Evolutionary conservation across 2,113 vertebrate species (phyloP).

Genomic region (Leiothrix lutea): DNA sequence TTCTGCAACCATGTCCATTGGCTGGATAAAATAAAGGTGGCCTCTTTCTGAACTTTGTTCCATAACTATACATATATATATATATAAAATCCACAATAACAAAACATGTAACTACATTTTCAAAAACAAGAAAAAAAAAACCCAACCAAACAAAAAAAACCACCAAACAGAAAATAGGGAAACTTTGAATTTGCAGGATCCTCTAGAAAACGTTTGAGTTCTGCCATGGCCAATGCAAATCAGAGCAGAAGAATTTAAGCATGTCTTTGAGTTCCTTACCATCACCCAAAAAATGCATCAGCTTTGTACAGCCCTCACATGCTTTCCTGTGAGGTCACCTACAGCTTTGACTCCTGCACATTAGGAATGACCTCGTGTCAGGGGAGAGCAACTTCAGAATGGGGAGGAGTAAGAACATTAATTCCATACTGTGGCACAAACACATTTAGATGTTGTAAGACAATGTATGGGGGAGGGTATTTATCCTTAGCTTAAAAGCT

Average conservation of each 20-base stretch:
- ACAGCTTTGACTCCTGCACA: background rate
- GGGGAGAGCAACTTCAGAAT: background rate
- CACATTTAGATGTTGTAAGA: background rate
- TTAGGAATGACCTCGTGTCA: background rate
- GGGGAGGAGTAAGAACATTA: background rate
- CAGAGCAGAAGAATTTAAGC: background rate
- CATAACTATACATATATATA: background rate
- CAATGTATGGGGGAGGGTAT: accelerated
- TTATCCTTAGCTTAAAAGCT: background rate
- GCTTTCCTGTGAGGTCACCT: background rate
- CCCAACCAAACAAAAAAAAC: too few species aligned
- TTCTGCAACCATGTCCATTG: background rate
- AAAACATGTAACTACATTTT: background rate
- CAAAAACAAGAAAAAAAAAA: background rate
- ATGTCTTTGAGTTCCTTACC: background rate
- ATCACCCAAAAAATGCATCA: background rate
- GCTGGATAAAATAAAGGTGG: too few species aligned
- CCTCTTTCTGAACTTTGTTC: background rate
- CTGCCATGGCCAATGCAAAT: background rate
- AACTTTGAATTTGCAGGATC: background rate
- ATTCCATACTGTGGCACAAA: background rate
- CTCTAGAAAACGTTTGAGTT: background rate
- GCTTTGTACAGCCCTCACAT: background rate
- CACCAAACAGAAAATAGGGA: background rate
- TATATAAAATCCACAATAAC: background rate